These are phyloP conservation scores for Leucophora obtusa DNA, from an alignment of 2,888 invertebrate species.

Conservation along the genomic window DNA sequence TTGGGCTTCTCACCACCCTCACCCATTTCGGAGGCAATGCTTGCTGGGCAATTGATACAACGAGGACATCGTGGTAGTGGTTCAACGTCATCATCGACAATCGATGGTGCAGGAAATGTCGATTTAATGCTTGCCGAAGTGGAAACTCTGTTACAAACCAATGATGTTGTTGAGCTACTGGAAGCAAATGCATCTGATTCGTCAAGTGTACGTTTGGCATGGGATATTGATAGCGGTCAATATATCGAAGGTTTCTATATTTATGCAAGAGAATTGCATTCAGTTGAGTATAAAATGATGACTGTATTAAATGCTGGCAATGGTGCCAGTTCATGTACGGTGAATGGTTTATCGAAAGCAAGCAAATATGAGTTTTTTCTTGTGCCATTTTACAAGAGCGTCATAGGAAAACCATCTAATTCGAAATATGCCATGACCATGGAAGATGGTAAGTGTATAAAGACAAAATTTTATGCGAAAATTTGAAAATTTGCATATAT, in stretches of 20 bases:
- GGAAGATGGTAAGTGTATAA: constrained; percentile 87
- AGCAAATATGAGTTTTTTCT: constrained; percentile 94
- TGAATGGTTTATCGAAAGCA: constrained; percentile 88
- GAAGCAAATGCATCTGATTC: constrained; percentile 91
- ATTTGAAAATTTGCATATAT: no score
- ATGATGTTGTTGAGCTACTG: constrained; percentile 87
- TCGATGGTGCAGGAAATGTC: constrained; percentile 65
- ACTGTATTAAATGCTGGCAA: constrained; percentile 85
- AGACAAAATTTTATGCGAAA: no score
- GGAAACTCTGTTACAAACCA: constrained; percentile 84
- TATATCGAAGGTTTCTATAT: constrained; percentile 90
- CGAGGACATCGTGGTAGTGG: constrained; percentile 65
- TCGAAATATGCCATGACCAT: constrained; percentile 87
- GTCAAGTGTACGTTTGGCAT: constrained; percentile 89
- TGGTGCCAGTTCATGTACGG: constrained; percentile 85
- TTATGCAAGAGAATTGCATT: constrained; percentile 84
- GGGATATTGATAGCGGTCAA: constrained; percentile 89
- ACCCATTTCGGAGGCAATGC: constrained; percentile 86
- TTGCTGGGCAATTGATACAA: constrained; percentile 79
- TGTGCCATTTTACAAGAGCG: constrained; percentile 91
- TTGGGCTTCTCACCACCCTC: constrained; percentile 91
- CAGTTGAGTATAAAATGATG: constrained; percentile 84
- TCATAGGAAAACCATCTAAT: constrained; percentile 93
- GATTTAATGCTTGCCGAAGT: constrained; percentile 81
- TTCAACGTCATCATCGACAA: constrained; percentile 24